Percentiles rank a stretch among this genome's conserved stretches.
Evolutionary conservation across 2,888 invertebrate genomes (phyloP).

Genomic region (Ametastegia equiseti): DNA sequence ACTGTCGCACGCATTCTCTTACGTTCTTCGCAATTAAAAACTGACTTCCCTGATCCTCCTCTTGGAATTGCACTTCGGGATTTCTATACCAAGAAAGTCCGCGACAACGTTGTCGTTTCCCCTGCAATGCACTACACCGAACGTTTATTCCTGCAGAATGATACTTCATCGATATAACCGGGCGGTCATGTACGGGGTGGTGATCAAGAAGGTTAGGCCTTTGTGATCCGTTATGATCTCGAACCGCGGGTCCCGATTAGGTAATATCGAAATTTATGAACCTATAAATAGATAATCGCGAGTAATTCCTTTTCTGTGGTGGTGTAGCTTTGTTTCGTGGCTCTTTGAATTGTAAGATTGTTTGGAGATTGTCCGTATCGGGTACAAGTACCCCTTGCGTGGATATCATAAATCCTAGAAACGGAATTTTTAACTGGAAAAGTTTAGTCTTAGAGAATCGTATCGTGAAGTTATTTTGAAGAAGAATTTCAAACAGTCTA

Average conservation of each 20-base stretch:
- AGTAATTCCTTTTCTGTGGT: constrained; percentile 60
- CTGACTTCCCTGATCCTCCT: too few relatives aligned
- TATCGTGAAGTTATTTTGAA: too few relatives aligned
- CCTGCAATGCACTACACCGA: constrained; percentile 49
- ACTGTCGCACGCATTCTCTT: too few relatives aligned
- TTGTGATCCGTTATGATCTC: constrained; percentile 49
- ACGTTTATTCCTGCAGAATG: constrained; percentile 50
- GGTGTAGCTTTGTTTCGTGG: constrained; percentile 52
- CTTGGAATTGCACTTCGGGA: constrained; percentile 32
- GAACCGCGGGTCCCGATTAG: constrained; percentile 40
- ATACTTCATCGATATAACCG: constrained; percentile 52
- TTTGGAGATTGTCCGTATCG: not conserved
- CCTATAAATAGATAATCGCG: constrained; percentile 56
- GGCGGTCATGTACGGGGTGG: constrained; percentile 45
- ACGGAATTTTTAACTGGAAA: too few relatives aligned
- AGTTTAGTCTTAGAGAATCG: too few relatives aligned
- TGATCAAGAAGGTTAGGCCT: constrained; percentile 40
- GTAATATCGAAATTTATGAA: constrained; percentile 58
- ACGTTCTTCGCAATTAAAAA: not conserved
- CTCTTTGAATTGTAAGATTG: not conserved
- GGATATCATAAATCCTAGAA: too few relatives aligned
- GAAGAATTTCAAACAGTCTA: too few relatives aligned
- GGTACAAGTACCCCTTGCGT: not conserved
- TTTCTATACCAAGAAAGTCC: constrained; percentile 53
- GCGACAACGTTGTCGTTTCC: constrained; percentile 52